Percentiles rank a stretch among this genome's conserved stretches.
Conservation (phyloP, 2,797 vertebrate species). For the Alexandromys oeconomus region DNA sequence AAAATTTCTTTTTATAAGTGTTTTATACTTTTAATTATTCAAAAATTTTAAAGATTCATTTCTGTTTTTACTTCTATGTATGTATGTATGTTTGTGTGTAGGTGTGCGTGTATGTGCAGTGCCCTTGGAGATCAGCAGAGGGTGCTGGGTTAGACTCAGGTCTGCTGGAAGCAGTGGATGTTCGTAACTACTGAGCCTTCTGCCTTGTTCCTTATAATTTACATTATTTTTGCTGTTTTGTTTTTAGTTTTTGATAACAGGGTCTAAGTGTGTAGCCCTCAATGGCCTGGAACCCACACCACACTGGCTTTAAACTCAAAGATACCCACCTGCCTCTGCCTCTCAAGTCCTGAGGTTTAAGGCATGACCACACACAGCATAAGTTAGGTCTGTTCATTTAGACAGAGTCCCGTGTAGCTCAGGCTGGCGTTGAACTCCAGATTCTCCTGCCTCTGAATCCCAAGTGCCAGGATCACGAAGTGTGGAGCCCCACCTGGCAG, state of each 20-base stretch:
- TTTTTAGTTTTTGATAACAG: neutral
- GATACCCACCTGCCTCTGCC: neutral
- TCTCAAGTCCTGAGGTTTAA: neutral
- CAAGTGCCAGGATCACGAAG: neutral
- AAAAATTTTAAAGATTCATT: neutral
- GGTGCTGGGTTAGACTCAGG: neutral
- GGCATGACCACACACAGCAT: too few relatives aligned
- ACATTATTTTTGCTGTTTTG: neutral
- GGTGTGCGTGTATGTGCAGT: neutral
- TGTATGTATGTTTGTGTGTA: neutral
- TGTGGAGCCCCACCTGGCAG: neutral
- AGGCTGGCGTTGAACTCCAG: neutral
- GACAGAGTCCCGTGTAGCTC: neutral
- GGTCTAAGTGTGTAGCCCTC: neutral
- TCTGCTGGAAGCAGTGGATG: neutral
- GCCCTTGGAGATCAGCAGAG: neutral
- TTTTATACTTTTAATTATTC: slow-evolving; percentile 21
- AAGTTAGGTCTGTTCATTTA: neutral
- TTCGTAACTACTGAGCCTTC: neutral
- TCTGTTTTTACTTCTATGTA: neutral
- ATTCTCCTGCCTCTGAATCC: neutral
- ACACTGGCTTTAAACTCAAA: neutral
- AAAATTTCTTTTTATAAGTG: neutral
- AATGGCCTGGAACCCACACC: neutral
- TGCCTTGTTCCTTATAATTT: neutral